Evolutionary conservation across 2,888 invertebrate species (phyloP).

Genomic region (Liodrosophila aerea): DNA sequence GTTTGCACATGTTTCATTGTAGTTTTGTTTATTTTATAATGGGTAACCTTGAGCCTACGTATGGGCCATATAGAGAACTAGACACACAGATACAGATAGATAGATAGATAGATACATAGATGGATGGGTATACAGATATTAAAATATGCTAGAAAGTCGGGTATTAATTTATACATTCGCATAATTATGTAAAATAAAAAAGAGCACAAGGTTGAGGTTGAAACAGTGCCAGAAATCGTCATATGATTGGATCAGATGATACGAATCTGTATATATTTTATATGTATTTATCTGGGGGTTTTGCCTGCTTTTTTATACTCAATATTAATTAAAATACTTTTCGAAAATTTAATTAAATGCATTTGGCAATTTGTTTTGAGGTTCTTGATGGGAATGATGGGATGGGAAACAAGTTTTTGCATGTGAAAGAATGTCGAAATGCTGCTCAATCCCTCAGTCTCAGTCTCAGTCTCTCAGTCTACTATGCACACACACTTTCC

Average conservation of each 20-base stretch:
- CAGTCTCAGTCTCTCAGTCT: not conserved
- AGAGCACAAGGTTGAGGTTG: conserved; percentile 34
- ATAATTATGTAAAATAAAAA: conserved; percentile 57
- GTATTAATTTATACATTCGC: conserved; percentile 55
- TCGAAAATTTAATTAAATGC: not conserved
- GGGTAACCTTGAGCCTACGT: conserved; percentile 59
- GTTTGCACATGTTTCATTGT: conserved; percentile 53
- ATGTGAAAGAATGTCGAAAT: conserved; percentile 20
- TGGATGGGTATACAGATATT: conserved; percentile 8
- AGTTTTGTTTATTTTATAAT: conserved; percentile 37
- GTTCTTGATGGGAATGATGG: conserved; percentile 33
- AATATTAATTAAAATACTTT: not conserved
- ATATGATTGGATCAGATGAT: conserved; percentile 36
- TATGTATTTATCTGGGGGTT: too few species aligned
- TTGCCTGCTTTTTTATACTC: too few species aligned
- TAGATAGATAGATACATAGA: not conserved
- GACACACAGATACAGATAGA: not conserved
- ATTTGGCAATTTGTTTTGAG: conserved; percentile 7
- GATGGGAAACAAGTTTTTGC: conserved; percentile 39
- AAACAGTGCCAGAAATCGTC: conserved; percentile 36
- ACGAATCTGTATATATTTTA: too few species aligned
- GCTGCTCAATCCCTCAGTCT: conserved; percentile 12
- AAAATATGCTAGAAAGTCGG: conserved; percentile 32
- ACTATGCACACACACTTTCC: not conserved
- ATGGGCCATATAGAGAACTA: conserved; percentile 31